phyloP scores from a whole-genome alignment of 2,113 vertebrate genomes.

The Ceyx melanurus region DNA sequence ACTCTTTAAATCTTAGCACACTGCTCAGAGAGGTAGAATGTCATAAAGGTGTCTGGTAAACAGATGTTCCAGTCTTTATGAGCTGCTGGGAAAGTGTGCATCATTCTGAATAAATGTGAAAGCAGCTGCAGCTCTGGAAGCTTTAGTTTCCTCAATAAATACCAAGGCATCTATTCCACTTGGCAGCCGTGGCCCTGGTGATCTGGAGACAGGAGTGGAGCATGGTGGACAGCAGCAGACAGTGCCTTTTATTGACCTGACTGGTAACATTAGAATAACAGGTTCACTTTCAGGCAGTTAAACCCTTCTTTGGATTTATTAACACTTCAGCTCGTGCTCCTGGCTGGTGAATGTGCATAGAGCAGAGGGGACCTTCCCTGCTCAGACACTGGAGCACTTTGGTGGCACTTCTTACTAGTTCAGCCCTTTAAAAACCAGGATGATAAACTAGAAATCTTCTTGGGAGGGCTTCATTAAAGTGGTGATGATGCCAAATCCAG shows the following conservation, averaged over 20 bases:
- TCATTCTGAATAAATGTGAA: background rate
- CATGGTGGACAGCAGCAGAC: background rate
- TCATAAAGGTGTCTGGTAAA: constrained; percentile 59
- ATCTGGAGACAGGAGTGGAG: background rate
- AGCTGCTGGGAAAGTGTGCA: constrained; percentile 7
- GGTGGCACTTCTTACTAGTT: background rate
- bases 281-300: background rate
- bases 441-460: background rate
- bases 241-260: background rate
- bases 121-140: constrained; percentile 34
- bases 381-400: background rate
- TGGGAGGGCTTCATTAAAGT: background rate
- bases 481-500: background rate
- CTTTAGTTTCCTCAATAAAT: background rate
- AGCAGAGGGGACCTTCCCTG: background rate
- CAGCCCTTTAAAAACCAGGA: background rate
- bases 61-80: constrained; percentile 47
- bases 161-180: background rate
- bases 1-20: constrained; percentile 22
- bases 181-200: background rate
- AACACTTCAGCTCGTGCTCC: background rate
- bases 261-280: background rate
- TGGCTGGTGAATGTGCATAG: background rate
- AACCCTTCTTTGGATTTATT: background rate
- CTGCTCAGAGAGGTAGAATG: background rate